These are phyloP conservation scores for Patiria pectinifera DNA, from an alignment of 53 echinoderm and acorn worm genomes.

Conservation along the genomic window DNA sequence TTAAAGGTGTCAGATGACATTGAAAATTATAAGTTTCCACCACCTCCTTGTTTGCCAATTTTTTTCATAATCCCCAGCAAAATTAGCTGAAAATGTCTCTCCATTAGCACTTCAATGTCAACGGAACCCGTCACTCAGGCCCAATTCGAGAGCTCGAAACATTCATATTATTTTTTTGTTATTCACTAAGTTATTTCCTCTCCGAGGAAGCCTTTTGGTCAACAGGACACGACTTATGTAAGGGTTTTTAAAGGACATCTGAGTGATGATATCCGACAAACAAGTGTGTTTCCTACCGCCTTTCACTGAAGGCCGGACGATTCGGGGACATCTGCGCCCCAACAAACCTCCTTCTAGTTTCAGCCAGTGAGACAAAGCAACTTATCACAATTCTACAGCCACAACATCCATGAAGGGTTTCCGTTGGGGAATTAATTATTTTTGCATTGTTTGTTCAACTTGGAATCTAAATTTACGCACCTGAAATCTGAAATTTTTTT, in stretches of 20 bases:
- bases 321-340: neutral
- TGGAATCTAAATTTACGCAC: no score
- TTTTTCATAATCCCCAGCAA: neutral
- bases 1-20: neutral
- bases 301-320: neutral
- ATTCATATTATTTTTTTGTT: neutral
- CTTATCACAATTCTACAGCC: neutral
- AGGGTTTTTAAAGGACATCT: neutral
- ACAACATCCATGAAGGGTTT: no score
- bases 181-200: neutral
- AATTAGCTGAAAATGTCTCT: neutral
- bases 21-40: neutral
- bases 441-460: no score
- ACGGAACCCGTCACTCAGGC: neutral
- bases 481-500: no score
- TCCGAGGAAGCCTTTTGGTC: neutral
- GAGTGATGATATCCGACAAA: slow-evolving; percentile 6
- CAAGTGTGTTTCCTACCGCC: slow-evolving; percentile 11
- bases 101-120: neutral
- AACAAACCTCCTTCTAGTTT: neutral
- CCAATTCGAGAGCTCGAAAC: neutral
- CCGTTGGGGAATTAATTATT: no score
- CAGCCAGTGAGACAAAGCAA: neutral
- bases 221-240: slow-evolving; percentile 15
- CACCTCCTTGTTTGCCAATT: neutral